phyloP scores from a whole-genome alignment of 2,797 vertebrate species.

The Lacerta agilis region DNA sequence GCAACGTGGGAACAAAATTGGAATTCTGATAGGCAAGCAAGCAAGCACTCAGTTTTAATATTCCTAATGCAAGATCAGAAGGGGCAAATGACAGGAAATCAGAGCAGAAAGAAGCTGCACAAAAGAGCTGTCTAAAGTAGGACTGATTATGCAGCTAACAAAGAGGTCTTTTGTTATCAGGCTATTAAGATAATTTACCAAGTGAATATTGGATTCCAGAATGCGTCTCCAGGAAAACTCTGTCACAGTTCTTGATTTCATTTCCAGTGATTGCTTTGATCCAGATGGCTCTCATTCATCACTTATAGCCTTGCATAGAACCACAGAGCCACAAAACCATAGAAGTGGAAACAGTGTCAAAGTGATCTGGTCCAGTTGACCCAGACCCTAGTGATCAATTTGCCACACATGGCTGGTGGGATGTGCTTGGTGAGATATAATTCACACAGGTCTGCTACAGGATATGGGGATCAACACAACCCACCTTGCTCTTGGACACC shows the following conservation, averaged over 20 bases:
- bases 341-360: neutral
- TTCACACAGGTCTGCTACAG: neutral
- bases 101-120: slow-evolving; percentile 4
- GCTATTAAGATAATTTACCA: slow-evolving; percentile 40
- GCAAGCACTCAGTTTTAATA: neutral
- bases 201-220: slow-evolving; percentile 8
- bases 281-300: neutral
- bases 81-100: slow-evolving; percentile 11
- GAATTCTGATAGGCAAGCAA: slow-evolving; percentile 8
- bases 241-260: slow-evolving; percentile 20
- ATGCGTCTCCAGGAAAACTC: slow-evolving; percentile 31
- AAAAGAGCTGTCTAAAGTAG: slow-evolving; percentile 7
- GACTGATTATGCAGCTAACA: slow-evolving; percentile 24
- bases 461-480: neutral
- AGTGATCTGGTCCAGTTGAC: neutral
- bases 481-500: neutral
- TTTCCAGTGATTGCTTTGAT: slow-evolving; percentile 53
- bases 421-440: neutral
- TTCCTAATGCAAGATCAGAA: neutral
- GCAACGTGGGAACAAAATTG: slow-evolving; percentile 9
- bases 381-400: neutral
- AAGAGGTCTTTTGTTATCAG: slow-evolving; percentile 14
- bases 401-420: neutral
- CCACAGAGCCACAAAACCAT: neutral
- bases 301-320: neutral